A percentile compares a stretch with the other conserved stretches of the same genome.
Evolutionary conservation across 2,113 vertebrate genomes (phyloP).

Genomic region (Actenoides hombroni): DNA sequence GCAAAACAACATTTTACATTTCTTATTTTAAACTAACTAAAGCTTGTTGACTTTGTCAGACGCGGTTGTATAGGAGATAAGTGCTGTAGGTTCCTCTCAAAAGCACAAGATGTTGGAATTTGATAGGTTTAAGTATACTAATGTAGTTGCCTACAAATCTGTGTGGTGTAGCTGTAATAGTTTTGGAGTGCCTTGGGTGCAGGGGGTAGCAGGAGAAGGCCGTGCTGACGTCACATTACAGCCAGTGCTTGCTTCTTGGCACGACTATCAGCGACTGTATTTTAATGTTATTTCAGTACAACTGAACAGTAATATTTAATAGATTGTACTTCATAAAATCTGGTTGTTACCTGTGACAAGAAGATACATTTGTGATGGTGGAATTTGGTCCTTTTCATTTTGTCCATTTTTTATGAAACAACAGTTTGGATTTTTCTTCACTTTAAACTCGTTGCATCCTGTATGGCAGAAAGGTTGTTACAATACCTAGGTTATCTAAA

Average conservation of each 20-base stretch:
- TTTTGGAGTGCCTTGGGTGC: not conserved
- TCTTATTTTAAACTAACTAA: not conserved
- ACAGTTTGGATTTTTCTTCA: not conserved
- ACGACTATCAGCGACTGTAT: not conserved
- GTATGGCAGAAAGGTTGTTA: not conserved
- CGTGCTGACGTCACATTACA: not conserved
- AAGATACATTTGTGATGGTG: not conserved
- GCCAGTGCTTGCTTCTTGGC: not conserved
- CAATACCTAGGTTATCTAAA: not conserved
- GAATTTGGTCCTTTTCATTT: not conserved
- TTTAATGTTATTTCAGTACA: not conserved
- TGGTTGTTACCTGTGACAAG: not conserved
- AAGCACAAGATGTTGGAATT: not conserved
- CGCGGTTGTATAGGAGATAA: accelerated
- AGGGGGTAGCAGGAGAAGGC: not conserved
- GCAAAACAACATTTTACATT: conserved; percentile 49
- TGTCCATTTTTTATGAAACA: not conserved
- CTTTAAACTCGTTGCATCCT: not conserved
- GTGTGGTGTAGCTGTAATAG: not conserved
- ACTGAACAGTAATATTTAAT: not conserved
- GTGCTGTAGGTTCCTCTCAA: not conserved
- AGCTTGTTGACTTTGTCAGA: not conserved
- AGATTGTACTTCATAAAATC: not conserved
- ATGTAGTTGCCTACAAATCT: not conserved
- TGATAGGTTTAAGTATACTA: not conserved